Evolutionary conservation across 1,140 invertebrate genomes (phyloP), one percentile per base, ranked within the genome.

Genomic region (Drosophila kikkawai): DNA sequence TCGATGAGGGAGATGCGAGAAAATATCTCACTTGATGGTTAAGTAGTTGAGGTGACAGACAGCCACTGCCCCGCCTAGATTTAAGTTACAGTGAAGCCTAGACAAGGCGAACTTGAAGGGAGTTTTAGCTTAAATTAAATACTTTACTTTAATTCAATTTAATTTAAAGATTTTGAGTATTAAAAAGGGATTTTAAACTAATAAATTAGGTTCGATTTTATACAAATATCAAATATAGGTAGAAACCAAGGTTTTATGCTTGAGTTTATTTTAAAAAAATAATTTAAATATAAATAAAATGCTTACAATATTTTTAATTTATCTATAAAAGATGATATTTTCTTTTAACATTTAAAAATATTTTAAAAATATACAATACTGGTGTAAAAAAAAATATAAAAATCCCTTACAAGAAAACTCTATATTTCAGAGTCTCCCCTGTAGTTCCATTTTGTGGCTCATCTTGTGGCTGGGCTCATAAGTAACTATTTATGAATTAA

Each of bases 401-500:
- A 19, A 12, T 29, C 1, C 0, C 4, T 48, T 17, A 0, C 4
- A 5, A 11, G 2, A 17, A 19, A 19, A 8, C 8, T 36, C 12
- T 12, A 0, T 15, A 0, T 4, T 2, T 8, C 4, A 13, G 1
- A 4, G 13, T 37, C 19, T 26, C 4, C 34, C 17, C 51, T 55
- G 7, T 39, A 22, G 51, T 29, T 70, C 22, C 15, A 19, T 37
- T 51, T 44, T 36, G 19, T 63, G 59, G 55, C 75, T 66, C 45
- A 50, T 50, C 45, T 39, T 66, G 48, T 29, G 76, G 59, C 53
- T 59, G 70, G 65, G 77, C 80, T 58, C 65, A 81, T 90, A 84
- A 90, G 79, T 90, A 90, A 82, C 81, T 81, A 84, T 82, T 90
- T 90, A 90, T 90, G 85, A 90, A 90, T 90, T 90, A 90, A 82